These are phyloP conservation scores for Acromyrmex heyeri DNA, from an alignment of 1,140 invertebrate species.

Conservation along the genomic window DNA sequence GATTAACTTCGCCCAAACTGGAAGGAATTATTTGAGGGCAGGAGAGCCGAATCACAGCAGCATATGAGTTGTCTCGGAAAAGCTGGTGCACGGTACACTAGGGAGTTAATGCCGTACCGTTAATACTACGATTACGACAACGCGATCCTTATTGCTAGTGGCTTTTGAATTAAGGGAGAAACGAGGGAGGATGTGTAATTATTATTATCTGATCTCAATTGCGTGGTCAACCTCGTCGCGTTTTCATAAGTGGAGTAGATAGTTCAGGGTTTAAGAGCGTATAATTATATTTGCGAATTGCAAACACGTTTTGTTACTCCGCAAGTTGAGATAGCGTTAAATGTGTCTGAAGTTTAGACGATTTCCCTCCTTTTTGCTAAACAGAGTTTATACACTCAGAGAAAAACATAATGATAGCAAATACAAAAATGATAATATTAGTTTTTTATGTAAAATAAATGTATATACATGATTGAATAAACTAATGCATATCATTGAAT, in stretches of 20 bases:
- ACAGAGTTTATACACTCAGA: neutral
- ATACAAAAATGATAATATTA: too few relatives aligned
- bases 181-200: slow-evolving; percentile 10
- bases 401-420: too few relatives aligned
- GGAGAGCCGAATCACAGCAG: slow-evolving; percentile 2
- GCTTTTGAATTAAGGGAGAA: neutral
- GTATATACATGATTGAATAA: too few relatives aligned
- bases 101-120: slow-evolving; percentile 3
- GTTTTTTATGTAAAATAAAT: too few relatives aligned
- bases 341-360: neutral
- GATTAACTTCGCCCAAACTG: slow-evolving; percentile 70
- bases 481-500: too few relatives aligned
- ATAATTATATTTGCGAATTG: neutral
- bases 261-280: slow-evolving; percentile 5
- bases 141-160: slow-evolving; percentile 18
- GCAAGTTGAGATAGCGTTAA: neutral
- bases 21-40: slow-evolving; percentile 64
- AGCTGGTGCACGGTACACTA: neutral
- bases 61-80: slow-evolving; percentile 26
- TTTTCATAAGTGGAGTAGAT: slow-evolving; percentile 4
- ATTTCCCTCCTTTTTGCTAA: too few relatives aligned
- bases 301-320: neutral
- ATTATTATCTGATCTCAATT: slow-evolving; percentile 37
- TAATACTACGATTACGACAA: slow-evolving; percentile 49
- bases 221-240: neutral